These are phyloP conservation scores for Tympanoctomys barrerae DNA, from an alignment of 2,797 vertebrate genomes.

Conservation along the genomic window DNA sequence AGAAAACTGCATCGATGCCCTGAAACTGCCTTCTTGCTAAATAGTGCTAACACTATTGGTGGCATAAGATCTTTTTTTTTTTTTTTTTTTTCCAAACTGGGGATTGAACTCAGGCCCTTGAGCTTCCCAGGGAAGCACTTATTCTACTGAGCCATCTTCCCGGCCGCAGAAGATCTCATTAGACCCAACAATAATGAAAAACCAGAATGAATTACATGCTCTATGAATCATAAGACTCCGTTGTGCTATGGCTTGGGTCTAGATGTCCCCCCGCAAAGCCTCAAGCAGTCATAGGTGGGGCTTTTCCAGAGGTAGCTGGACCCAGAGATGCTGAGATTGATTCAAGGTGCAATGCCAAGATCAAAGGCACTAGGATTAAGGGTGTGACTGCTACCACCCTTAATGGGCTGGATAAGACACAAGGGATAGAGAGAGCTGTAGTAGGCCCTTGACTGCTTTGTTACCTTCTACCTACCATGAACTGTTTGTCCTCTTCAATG, in stretches of 20 bases:
- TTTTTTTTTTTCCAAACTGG: no score
- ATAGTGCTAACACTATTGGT: not conserved
- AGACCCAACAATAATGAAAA: slow-evolving; percentile 4
- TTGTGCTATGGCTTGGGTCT: not conserved
- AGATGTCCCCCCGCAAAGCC: not conserved
- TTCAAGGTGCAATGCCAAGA: not conserved
- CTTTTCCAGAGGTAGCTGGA: not conserved
- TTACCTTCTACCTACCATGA: not conserved
- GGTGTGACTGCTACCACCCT: not conserved
- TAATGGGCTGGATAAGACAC: not conserved
- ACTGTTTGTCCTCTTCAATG: not conserved
- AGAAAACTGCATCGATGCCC: slow-evolving; percentile 12
- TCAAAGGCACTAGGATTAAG: not conserved
- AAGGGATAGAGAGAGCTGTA: not conserved
- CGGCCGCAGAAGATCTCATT: not conserved
- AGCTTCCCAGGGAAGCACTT: no score
- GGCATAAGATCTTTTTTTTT: no score
- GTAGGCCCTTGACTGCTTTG: not conserved
- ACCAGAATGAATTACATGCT: not conserved
- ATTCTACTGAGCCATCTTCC: no score
- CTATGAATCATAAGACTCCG: not conserved
- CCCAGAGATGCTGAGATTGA: not conserved
- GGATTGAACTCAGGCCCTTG: no score
- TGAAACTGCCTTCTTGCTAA: slow-evolving; percentile 25
- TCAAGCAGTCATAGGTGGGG: not conserved